Base-by-base conservation (phyloP, 1,140 invertebrate genomes). In the Cydia strobilella region DNA sequence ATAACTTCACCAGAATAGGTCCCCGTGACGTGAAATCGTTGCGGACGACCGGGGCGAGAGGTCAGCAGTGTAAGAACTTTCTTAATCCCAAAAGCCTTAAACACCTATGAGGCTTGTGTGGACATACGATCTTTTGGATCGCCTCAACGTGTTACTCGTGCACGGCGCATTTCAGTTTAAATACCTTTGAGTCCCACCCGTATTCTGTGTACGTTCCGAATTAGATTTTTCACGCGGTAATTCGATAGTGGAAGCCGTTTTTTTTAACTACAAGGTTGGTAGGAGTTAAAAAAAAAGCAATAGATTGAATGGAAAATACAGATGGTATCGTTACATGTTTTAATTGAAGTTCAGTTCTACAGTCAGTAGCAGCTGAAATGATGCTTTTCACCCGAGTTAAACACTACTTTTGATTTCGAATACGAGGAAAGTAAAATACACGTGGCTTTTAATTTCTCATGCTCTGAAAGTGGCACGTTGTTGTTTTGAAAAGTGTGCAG, bases 201-300 rank as follows among this genome's bases (percentile, higher is more conserved):
- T 65, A 65, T 20, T 59, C 54, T 59, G 25, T 69, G 65, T 69
- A 69, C 65, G 27, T 13, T 18, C 31, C 25, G 65, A 69, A 35
- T 69, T 69, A 69, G 65, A 35, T 69, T 69, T 69, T 69, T 35
- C 65, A 69, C 65, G 63, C 25, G 27, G 63, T 35, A 35, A 65
- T 65, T 31, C 63, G 27, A 65, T 65, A 31, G 20, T 27, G 62
- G 63, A 27, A 65, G 27, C 54, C 9, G 63, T 65, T 65, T 65
- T 65, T 65, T 31, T 5, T 31, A 31, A n/a, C 13, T 31, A 59
- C 51, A 20, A 23, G 54, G 10, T 59, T 23, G 54, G 54, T 59
- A 23, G 54, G 9, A 23, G 54, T 59, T 59, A 23, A 23, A 23
- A 59, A 59, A 59, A 51, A 54, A n/a, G n/a, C 10, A 23, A 9